Evolutionary conservation across 2,888 invertebrate species (phyloP).

Genomic region (Troides helena): DNA sequence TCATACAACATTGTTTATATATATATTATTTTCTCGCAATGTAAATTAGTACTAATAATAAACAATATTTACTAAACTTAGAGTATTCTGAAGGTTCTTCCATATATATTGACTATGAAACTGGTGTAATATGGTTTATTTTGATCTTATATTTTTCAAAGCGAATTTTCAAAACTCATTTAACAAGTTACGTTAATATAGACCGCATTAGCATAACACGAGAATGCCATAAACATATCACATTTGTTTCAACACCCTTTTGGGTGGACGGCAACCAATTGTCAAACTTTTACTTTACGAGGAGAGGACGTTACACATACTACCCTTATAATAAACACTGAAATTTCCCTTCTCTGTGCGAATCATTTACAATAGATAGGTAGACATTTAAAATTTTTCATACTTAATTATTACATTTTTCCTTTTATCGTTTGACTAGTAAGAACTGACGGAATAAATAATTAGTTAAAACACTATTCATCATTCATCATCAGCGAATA

Average conservation of each 20-base stretch:
- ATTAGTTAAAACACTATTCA: no score
- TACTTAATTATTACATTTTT: no score
- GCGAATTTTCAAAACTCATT: constrained; percentile 16
- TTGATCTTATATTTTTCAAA: not conserved
- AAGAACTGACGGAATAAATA: no score
- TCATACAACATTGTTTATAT: no score
- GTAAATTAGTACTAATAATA: no score
- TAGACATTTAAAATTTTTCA: not conserved
- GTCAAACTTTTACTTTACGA: constrained; percentile 55
- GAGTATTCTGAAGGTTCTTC: no score
- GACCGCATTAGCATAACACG: constrained; percentile 73
- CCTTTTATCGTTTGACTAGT: no score
- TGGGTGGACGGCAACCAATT: constrained; percentile 54
- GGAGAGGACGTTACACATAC: constrained; percentile 16
- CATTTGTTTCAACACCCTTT: constrained; percentile 73
- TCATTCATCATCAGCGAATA: no score
- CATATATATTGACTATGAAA: no score
- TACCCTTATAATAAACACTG: constrained; percentile 30
- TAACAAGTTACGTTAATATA: constrained; percentile 30
- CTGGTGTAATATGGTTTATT: no score
- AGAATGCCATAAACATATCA: constrained; percentile 75
- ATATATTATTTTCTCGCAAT: no score
- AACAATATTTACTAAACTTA: no score
- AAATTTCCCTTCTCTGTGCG: constrained; percentile 11
- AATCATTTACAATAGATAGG: not conserved